Evolutionary conservation across 2,113 vertebrate genomes (phyloP).

Genomic region (Gorsachius goisagi): DNA sequence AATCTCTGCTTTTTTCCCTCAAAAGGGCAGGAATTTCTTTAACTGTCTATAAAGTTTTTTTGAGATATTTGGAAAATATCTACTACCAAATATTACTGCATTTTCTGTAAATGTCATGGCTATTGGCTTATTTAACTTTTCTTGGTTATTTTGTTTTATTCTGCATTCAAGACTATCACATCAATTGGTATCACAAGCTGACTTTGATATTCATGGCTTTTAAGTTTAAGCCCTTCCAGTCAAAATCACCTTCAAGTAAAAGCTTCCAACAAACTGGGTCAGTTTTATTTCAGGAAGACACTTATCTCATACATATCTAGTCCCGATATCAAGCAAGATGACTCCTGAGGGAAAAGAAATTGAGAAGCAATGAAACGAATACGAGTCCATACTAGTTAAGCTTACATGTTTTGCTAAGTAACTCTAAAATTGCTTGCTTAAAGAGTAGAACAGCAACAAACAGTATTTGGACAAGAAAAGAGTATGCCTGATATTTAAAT

Average conservation of each 20-base stretch:
- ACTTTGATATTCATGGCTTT: not conserved
- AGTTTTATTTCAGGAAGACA: slow-evolving; percentile 6
- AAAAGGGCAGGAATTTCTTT: not conserved
- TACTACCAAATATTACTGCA: not conserved
- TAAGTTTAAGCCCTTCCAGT: not conserved
- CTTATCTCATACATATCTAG: slow-evolving; percentile 30
- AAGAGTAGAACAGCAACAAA: not conserved
- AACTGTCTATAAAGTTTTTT: not conserved
- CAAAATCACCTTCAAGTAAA: not conserved
- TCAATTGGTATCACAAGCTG: not conserved
- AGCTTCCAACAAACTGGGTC: slow-evolving; percentile 3
- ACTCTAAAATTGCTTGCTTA: not conserved
- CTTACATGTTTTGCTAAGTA: not conserved
- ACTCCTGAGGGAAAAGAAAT: slow-evolving; percentile 34
- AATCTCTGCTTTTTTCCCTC: not conserved
- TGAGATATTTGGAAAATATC: not conserved
- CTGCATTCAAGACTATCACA: not conserved
- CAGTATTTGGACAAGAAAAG: not conserved
- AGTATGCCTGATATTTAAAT: not conserved
- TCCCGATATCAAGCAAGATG: slow-evolving; percentile 10
- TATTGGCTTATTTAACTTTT: not conserved
- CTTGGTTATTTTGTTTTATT: not conserved
- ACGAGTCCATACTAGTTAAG: not conserved
- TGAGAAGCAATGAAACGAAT: slow-evolving; percentile 48
- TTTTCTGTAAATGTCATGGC: not conserved